Percentiles rank a stretch among this genome's conserved stretches.
Conservation (phyloP, 2,888 invertebrate genomes). For the Azorinus chamasolen region DNA sequence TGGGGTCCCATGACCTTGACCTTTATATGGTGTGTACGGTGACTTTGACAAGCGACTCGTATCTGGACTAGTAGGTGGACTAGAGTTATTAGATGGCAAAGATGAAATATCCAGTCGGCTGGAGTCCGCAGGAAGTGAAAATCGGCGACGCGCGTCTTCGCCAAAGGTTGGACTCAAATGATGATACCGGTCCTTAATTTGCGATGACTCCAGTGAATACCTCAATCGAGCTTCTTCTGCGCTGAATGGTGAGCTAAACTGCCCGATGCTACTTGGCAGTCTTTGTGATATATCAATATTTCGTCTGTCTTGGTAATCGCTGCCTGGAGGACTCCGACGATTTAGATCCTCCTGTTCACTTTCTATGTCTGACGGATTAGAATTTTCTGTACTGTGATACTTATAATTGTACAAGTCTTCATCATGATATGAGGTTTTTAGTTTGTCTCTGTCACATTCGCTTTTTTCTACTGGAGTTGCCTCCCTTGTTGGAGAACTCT, state of each 20-base stretch:
- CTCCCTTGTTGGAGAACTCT: no score
- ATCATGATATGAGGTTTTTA: no score
- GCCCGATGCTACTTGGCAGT: constrained; percentile 45
- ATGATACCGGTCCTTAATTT: constrained; percentile 31
- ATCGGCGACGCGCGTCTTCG: constrained; percentile 18
- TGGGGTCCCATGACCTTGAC: constrained; percentile 11
- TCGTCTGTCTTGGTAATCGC: constrained; percentile 3
- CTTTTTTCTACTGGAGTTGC: no score
- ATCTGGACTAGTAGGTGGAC: constrained; percentile 40
- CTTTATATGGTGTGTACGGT: constrained; percentile 9
- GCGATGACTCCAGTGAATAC: constrained; percentile 36
- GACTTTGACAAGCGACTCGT: constrained; percentile 33
- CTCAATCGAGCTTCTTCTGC: constrained; percentile 53
- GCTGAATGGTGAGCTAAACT: constrained; percentile 35
- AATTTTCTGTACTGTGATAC: constrained; percentile 16
- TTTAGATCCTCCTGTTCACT: constrained; percentile 42
- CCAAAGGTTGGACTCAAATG: not conserved
- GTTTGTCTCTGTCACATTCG: no score
- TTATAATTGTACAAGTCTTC: no score
- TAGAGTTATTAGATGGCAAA: constrained; percentile 6
- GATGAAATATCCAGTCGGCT: not conserved
- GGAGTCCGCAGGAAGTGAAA: constrained; percentile 3
- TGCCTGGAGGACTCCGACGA: constrained; percentile 20
- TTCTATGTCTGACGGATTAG: constrained; percentile 50
- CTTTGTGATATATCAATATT: constrained; percentile 32